Percentiles rank a stretch among this genome's conserved stretches.
Evolutionary conservation across 2,113 vertebrate genomes (phyloP).

Genomic region (Antidorcas marsupialis): DNA sequence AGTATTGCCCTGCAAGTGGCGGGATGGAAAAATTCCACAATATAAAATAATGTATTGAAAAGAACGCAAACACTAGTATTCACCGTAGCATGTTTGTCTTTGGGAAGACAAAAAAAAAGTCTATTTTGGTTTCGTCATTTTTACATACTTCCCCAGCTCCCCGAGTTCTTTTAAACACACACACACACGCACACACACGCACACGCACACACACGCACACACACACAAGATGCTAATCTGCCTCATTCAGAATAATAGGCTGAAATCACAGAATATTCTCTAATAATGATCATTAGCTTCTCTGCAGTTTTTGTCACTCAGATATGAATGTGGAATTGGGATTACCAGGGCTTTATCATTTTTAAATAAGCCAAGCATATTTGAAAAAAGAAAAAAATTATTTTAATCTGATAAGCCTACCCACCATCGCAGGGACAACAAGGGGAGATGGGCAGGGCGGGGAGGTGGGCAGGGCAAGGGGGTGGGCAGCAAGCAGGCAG

Average conservation of each 20-base stretch:
- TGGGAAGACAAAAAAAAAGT: neutral
- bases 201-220: neutral
- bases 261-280: conserved; percentile 68
- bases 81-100: conserved; percentile 54
- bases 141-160: conserved; percentile 62
- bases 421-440: fast-evolving
- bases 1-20: conserved; percentile 26
- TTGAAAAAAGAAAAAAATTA: neutral
- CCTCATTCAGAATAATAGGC: conserved; percentile 76
- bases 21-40: conserved; percentile 40
- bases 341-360: conserved; percentile 27
- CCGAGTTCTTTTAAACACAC: conserved; percentile 47
- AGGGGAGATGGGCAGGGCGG: neutral
- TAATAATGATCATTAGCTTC: conserved; percentile 74
- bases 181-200: too few species aligned
- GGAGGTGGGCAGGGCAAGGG: neutral
- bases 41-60: conserved; percentile 35
- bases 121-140: conserved; percentile 35
- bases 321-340: conserved; percentile 49
- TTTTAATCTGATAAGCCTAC: neutral
- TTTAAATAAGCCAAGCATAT: conserved; percentile 28
- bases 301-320: conserved; percentile 63
- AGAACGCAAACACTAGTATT: conserved; percentile 3
- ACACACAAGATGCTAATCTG: conserved; percentile 68
- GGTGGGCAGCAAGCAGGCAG: neutral